Percentiles rank a stretch among this genome's conserved stretches.
Conservation (phyloP, 2,113 vertebrate species). For the Oplegnathus fasciatus region DNA sequence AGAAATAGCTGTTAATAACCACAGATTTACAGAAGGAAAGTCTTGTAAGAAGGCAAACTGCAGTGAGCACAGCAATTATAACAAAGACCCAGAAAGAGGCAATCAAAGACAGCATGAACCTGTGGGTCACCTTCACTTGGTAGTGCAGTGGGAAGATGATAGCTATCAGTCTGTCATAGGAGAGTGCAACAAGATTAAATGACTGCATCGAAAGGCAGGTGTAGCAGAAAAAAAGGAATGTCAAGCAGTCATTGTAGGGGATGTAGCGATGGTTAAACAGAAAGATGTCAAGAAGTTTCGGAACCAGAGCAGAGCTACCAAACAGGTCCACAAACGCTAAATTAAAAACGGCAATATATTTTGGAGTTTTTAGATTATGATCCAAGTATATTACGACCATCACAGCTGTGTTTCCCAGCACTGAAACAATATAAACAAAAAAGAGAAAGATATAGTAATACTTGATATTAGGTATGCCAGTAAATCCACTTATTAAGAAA, state of each 20-base stretch:
- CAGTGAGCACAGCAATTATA: neutral
- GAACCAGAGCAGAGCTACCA: constrained; percentile 77
- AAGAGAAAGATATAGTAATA: constrained; percentile 80
- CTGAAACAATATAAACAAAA: constrained; percentile 73
- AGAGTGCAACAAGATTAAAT: constrained; percentile 78
- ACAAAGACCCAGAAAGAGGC: constrained; percentile 63
- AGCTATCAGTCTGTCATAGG: constrained; percentile 82
- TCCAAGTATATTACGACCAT: constrained; percentile 74
- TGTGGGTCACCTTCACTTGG: constrained; percentile 65
- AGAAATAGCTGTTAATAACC: constrained; percentile 79
- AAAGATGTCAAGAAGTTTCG: constrained; percentile 80
- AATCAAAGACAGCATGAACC: constrained; percentile 71
- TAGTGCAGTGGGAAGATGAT: constrained; percentile 81
- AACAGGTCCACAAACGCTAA: constrained; percentile 79
- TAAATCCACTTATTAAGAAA: constrained; percentile 79
- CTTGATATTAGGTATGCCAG: constrained; percentile 64
- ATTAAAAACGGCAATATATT: constrained; percentile 83
- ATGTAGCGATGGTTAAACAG: constrained; percentile 73
- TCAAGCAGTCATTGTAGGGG: constrained; percentile 74
- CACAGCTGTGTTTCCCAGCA: constrained; percentile 72
- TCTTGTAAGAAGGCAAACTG: constrained; percentile 59
- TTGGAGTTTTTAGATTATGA: constrained; percentile 75
- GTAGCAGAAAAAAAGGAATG: constrained; percentile 80
- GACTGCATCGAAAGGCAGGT: constrained; percentile 76
- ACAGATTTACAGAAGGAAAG: constrained; percentile 80